Percentiles rank a stretch among this genome's conserved stretches.
phyloP scores from a whole-genome alignment of 53 echinoderm and acorn worm species.

The Henricia sp. region DNA sequence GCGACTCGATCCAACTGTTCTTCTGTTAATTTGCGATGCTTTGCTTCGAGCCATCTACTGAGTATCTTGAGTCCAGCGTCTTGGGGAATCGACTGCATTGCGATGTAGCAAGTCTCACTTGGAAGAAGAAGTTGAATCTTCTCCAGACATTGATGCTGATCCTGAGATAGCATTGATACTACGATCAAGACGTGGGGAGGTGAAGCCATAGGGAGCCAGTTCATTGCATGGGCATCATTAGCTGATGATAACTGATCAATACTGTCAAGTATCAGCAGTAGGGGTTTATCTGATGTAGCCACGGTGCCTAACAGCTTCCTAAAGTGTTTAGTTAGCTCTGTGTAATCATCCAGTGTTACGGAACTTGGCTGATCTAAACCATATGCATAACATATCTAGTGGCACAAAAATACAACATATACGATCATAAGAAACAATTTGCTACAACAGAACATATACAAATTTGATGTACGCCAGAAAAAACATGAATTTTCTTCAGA shows the following conservation, averaged over 20 bases:
- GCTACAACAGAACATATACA: too few relatives aligned
- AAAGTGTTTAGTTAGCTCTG: conserved; percentile 77
- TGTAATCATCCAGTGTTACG: conserved; percentile 69
- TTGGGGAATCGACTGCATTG: conserved; percentile 28
- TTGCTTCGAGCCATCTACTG: conserved; percentile 27
- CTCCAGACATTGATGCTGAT: conserved; percentile 53
- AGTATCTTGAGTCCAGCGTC: conserved; percentile 17
- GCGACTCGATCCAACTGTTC: conserved; percentile 33
- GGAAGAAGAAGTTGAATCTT: conserved; percentile 29
- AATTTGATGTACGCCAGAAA: too few relatives aligned
- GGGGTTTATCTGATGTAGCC: conserved; percentile 44
- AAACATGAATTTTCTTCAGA: too few relatives aligned
- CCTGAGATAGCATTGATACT: conserved; percentile 52
- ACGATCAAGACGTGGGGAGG: conserved; percentile 49
- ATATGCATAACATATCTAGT: conserved; percentile 86
- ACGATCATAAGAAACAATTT: too few relatives aligned
- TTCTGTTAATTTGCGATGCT: conserved; percentile 30
- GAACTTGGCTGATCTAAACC: conserved; percentile 55
- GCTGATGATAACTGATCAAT: conserved; percentile 62
- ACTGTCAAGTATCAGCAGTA: conserved; percentile 59
- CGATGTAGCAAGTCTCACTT: neutral
- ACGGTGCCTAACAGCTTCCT: conserved; percentile 56
- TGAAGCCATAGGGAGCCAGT: conserved; percentile 58
- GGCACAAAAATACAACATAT: too few relatives aligned
- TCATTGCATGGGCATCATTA: conserved; percentile 59